Percentiles rank a stretch among this genome's conserved stretches.
Evolutionary conservation across 2,797 vertebrate genomes (phyloP).

Genomic region (Orestias chungarensis): DNA sequence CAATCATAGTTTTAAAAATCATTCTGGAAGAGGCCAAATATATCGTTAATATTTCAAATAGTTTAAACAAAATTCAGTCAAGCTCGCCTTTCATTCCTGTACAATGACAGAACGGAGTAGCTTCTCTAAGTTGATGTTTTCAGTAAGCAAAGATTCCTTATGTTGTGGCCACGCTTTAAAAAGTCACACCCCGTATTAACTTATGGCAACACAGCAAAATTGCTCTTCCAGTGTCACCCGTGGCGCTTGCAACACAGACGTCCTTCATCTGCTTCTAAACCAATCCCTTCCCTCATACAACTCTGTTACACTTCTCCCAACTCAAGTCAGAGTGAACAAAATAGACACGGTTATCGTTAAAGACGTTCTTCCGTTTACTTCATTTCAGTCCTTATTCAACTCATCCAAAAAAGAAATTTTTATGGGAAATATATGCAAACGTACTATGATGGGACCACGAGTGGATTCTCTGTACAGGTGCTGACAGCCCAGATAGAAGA

Average conservation of each 20-base stretch:
- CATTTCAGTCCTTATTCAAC: neutral
- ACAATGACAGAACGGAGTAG: neutral
- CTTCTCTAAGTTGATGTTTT: neutral
- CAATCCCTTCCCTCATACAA: constrained; percentile 62
- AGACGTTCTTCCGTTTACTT: neutral
- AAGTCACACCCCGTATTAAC: neutral
- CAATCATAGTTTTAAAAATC: too few relatives aligned
- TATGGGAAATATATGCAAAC: constrained; percentile 47
- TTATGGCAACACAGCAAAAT: constrained; percentile 4
- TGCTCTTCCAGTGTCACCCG: neutral
- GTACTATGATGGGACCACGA: constrained; percentile 85
- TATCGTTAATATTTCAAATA: neutral
- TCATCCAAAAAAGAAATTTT: neutral
- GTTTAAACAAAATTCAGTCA: neutral
- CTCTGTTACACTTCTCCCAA: constrained; percentile 47
- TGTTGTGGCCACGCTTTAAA: neutral
- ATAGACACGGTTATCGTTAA: neutral
- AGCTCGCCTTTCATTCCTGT: neutral
- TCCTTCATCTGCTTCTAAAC: constrained; percentile 12
- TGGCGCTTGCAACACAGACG: neutral
- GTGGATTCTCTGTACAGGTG: constrained; percentile 82
- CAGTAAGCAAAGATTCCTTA: constrained; percentile 9
- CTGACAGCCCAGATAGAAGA: constrained; percentile 90
- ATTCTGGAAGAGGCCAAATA: too few relatives aligned
- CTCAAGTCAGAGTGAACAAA: constrained; percentile 19